Evolutionary conservation across 2,888 invertebrate species (phyloP), one percentile per base, ranked within the genome.

Genomic region (Esperia sulphurella): DNA sequence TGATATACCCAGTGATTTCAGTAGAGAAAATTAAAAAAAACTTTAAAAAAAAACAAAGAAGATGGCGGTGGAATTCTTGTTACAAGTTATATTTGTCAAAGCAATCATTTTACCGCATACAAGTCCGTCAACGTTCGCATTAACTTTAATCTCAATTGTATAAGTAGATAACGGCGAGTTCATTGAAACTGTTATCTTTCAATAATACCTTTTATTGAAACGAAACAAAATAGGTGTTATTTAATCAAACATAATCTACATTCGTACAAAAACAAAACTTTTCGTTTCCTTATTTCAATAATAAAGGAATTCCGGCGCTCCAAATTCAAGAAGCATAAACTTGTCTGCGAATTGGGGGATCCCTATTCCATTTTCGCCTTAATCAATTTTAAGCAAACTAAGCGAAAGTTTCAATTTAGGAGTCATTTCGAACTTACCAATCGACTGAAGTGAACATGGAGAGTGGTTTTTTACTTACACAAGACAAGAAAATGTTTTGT

Each of bases 321-420:
- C 49, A 46, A 51, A 52, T 54, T 48, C 41, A 48, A 54, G 49
- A 46, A 41, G 45, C 46, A 28, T 37, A 55, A 56, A 59, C 42
- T 58, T 59, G 49, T 47, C 50, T 53, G 50, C 46, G 53, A 52
- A 54, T 50, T 54, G 53, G 55, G 54, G 54, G 59, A 68, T 68
- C 54, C 60, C 60, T 58, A 63, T 71, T 70, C 59, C 63, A 68
- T 72, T 76, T 75, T 63, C 57, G 62, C 63, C 58, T 69, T 71
- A 75, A 78, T 79, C 79, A 77, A 77, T 78, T 78, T 68, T 69
- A 62, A 69, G 68, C 56, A 69, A 78, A 76, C 68, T 71, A 73
- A 75, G 72, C 74, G 65, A 80, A 79, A 81, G 73, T 77, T 79
- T 74, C 76, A 75, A 76, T 80, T 79, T 66, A 59, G 67, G 48